Conservation (phyloP, 2,797 vertebrate genomes). For the Enteromius trimaculatus region DNA sequence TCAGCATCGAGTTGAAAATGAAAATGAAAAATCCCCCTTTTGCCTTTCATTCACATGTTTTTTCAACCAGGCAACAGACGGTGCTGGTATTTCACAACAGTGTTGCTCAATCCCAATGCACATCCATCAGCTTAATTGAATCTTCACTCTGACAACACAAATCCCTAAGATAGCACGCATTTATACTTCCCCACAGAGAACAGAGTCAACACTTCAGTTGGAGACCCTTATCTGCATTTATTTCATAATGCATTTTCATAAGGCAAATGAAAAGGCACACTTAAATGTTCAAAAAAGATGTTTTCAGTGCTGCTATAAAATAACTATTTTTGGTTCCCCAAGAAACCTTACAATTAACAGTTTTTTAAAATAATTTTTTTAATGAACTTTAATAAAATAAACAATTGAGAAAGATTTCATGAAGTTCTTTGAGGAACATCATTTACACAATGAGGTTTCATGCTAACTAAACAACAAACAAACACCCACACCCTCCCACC, state of each 20-base stretch:
- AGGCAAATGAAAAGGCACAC: background rate
- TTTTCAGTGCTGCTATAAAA: background rate
- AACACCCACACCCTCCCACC: constrained; percentile 22
- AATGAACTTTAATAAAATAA: constrained; percentile 2
- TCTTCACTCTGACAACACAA: constrained; percentile 30
- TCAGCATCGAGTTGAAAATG: background rate
- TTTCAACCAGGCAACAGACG: constrained; percentile 15
- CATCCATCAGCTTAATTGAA: constrained; percentile 46
- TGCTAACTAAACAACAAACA: background rate
- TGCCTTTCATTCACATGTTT: constrained; percentile 39
- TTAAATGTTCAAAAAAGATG: background rate
- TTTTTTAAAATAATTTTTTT: too few species aligned
- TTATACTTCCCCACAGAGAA: constrained; percentile 22
- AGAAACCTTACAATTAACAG: background rate
- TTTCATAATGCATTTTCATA: background rate
- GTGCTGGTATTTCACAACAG: constrained; percentile 33
- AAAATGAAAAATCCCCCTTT: constrained; percentile 9
- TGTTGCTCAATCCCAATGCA: constrained; percentile 7
- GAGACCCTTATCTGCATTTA: constrained; percentile 17
- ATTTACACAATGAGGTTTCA: background rate
- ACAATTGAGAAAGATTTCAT: background rate
- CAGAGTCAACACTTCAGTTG: constrained; percentile 27
- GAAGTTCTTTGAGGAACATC: constrained; percentile 4
- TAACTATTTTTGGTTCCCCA: background rate
- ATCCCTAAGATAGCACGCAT: constrained; percentile 37